phyloP scores from a whole-genome alignment of 2,888 invertebrate species.

The Nymphalis c-album region DNA sequence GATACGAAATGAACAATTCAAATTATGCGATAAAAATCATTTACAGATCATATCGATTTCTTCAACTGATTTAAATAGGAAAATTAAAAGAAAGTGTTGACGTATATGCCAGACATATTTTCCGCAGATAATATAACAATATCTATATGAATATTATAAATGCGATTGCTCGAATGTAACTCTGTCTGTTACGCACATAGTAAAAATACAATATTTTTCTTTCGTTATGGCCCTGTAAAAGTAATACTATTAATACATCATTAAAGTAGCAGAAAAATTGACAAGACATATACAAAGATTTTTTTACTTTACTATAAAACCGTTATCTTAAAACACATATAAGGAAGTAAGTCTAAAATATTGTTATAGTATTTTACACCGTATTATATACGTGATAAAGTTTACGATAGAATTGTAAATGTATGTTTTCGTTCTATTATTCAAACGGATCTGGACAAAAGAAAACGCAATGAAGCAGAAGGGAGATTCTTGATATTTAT shows the following conservation, averaged over 20 bases:
- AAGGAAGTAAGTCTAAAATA: background rate
- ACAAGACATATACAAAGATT: background rate
- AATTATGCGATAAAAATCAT: too few species aligned
- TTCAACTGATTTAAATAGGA: too few species aligned
- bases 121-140: too few species aligned
- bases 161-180: too few species aligned
- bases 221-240: too few species aligned
- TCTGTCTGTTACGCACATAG: too few species aligned
- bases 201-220: too few species aligned
- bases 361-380: background rate
- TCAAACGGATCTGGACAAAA: slow-evolving; percentile 5
- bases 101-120: too few species aligned
- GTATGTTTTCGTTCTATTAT: background rate
- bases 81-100: too few species aligned
- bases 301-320: background rate
- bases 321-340: background rate
- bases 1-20: too few species aligned
- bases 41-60: too few species aligned
- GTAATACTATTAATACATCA: background rate
- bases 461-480: slow-evolving; percentile 3
- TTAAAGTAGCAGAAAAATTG: background rate
- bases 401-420: background rate
- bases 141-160: too few species aligned
- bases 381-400: background rate
- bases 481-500: background rate